Base-by-base conservation (phyloP, 2,797 vertebrate genomes). In the Epinephelus coioides region DNA sequence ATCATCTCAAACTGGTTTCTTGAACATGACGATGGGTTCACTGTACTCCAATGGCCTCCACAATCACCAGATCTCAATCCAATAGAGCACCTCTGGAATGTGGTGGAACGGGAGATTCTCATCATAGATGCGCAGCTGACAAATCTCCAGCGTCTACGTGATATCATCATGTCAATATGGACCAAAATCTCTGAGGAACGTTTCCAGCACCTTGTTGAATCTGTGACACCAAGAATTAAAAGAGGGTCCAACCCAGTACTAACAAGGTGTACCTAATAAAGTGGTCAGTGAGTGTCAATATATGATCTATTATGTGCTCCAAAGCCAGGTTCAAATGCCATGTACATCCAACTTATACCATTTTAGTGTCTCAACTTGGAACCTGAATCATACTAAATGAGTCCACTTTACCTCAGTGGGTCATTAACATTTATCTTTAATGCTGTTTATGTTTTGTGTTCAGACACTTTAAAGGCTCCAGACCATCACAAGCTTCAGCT, bases 51-150 rank as follows among this genome's bases (percentile, higher is more conserved):
- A 0, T 27, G 27, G 27, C 27, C 27, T 27, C 27, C 4, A 27
- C 4, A 5, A 4, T 27, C 4, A 27, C 46, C 76, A 71, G 44
- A n/a, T n/a, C 18, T 50, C 18, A 50, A 50, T 19, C 47, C 47
- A 50, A n/a, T 10, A 50, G 18, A 50, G 15, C 47, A n/a, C 18
- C 47, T 50, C 3, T 50, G 18, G 18, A 3, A 50, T 50, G 18
- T n/a, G 18, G 47, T 50, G 18, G 18, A 50, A 50, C 47, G 3
- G 18, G 47, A 50, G 47, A 84, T 88, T 88, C 5, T 0, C 62
- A 82, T 84, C 21, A 82, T 86, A 62, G 81, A 88, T 84, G 82
- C 90, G 86, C 73, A 90, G 76, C 85, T 67, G 44, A 88, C 71
- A 90, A 89, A 86, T 87, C 74, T 83, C 65, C 77, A 76, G 50